Conservation (phyloP, 1,140 invertebrate species). For the Goniozus legneri region DNA sequence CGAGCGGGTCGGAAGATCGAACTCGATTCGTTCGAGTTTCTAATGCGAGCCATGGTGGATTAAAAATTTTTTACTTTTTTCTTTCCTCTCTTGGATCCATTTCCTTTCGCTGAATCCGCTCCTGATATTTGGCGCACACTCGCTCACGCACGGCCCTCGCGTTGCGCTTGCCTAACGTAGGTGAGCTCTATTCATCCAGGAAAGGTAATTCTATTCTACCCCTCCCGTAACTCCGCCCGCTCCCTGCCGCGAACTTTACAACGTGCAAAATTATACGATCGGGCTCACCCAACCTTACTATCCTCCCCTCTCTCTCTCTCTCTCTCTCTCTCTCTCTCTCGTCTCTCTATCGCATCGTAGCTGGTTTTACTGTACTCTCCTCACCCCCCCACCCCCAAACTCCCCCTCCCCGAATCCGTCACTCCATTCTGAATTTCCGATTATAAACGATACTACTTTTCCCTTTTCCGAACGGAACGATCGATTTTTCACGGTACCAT, state of each 20-base stretch:
- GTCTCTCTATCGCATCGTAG: too few relatives aligned
- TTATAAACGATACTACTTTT: conserved; percentile 17
- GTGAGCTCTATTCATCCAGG: conserved; percentile 25
- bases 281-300: conserved; percentile 7
- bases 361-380: too few relatives aligned
- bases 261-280: conserved; percentile 32
- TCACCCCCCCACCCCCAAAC: too few relatives aligned
- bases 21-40: too few relatives aligned
- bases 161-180: conserved; percentile 20
- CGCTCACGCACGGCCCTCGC: conserved; percentile 6
- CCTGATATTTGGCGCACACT: conserved; percentile 14
- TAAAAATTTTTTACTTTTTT: too few relatives aligned
- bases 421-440: conserved; percentile 5
- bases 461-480: neutral
- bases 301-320: conserved; percentile 20
- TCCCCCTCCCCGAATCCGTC: too few relatives aligned
- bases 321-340: conserved; percentile 15
- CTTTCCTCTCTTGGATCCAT: too few relatives aligned
- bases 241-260: conserved; percentile 10
- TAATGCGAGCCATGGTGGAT: too few relatives aligned
- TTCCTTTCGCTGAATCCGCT: conserved; percentile 1
- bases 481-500: neutral
- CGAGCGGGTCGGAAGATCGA: too few relatives aligned
- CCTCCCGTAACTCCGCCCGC: conserved; percentile 5
- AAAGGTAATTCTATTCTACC: conserved; percentile 30